phyloP scores from a whole-genome alignment of 2,888 invertebrate genomes.

The Epiperipatus broadwayi region DNA sequence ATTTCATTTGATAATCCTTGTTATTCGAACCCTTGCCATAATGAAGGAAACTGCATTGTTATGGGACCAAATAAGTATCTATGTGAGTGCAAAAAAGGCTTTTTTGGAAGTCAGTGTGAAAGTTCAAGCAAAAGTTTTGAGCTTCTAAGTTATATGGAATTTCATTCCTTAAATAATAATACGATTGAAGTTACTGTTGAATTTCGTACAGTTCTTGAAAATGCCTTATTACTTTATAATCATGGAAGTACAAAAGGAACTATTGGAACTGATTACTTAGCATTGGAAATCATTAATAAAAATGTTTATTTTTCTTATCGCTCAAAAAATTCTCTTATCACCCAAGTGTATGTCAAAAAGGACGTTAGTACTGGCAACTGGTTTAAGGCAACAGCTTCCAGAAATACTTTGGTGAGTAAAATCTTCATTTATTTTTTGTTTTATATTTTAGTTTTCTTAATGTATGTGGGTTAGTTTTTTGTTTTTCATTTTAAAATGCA shows the following conservation, averaged over 20 bases:
- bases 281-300: slow-evolving; percentile 66
- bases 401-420: slow-evolving; percentile 69
- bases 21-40: slow-evolving; percentile 65
- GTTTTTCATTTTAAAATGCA: too few relatives aligned
- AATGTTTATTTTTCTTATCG: slow-evolving; percentile 73
- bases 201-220: too few relatives aligned
- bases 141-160: too few relatives aligned
- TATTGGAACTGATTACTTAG: slow-evolving; percentile 64
- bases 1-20: slow-evolving; percentile 46
- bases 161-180: too few relatives aligned
- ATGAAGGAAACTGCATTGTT: slow-evolving; percentile 65
- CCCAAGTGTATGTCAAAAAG: slow-evolving; percentile 45
- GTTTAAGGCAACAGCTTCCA: slow-evolving; percentile 74
- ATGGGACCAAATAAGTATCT: too few relatives aligned
- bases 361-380: slow-evolving; percentile 66
- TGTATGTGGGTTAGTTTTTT: too few relatives aligned
- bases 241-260: slow-evolving; percentile 71
- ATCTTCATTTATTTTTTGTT: too few relatives aligned
- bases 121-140: background rate
- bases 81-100: slow-evolving; percentile 16
- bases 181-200: too few relatives aligned
- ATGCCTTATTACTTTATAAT: slow-evolving; percentile 73
- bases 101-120: background rate
- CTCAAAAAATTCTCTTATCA: slow-evolving; percentile 64
- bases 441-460: too few relatives aligned